Conservation (phyloP, 2,797 vertebrate genomes). For the Rhynchotus rufescens region DNA sequence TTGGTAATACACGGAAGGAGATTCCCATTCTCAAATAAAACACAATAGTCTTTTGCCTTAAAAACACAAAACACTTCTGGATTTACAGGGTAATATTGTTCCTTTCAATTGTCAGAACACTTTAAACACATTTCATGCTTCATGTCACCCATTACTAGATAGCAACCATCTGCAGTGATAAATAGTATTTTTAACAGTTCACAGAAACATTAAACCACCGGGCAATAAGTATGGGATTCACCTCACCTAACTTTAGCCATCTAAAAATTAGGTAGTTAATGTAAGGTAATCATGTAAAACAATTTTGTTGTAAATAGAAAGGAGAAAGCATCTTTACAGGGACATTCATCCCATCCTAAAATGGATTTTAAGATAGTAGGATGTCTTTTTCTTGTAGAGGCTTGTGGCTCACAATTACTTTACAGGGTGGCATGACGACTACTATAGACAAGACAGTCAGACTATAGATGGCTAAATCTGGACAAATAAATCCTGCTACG, state of each 20-base stretch:
- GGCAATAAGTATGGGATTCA: neutral
- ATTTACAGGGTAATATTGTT: neutral
- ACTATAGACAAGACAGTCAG: neutral
- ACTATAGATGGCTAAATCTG: neutral
- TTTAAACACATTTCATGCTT: constrained; percentile 52
- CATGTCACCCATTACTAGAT: neutral
- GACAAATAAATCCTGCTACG: neutral
- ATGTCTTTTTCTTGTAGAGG: neutral
- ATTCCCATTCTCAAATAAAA: neutral
- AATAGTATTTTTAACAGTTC: constrained; percentile 24
- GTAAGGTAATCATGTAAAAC: neutral
- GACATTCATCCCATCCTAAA: neutral
- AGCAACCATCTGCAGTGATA: constrained; percentile 10
- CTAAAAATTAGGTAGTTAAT: constrained; percentile 8
- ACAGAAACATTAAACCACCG: constrained; percentile 8
- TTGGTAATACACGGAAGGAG: neutral
- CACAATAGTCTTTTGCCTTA: neutral
- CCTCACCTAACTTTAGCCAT: neutral
- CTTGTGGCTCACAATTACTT: neutral
- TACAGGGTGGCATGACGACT: neutral
- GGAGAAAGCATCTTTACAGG: neutral
- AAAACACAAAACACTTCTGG: neutral
- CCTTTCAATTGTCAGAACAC: constrained; percentile 28
- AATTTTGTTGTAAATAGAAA: neutral
- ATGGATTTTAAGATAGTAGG: neutral